Evolutionary conservation across 2,888 invertebrate genomes (phyloP), one percentile per base, ranked within the genome.

Genomic region (Mythimna pallens): DNA sequence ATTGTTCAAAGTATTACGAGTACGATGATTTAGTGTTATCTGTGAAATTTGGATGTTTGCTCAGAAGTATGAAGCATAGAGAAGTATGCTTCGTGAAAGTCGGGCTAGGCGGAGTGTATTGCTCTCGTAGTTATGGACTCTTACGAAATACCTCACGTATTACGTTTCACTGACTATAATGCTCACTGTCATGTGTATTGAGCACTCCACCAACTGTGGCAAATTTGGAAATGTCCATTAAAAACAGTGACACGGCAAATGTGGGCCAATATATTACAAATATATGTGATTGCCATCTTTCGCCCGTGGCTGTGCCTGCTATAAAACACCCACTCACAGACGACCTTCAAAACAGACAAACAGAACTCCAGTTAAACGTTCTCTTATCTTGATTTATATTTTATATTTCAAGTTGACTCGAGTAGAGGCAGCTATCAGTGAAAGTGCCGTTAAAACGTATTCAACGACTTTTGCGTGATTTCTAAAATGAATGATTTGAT

Each of bases 51-150:
- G n/a, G 78, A 77, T 77, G 77, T 84, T 84, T 85, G 63, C 67
- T 72, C 71, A 62, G 36, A 72, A 43, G 59, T 78, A 62, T 78
- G 61, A 82, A 80, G 74, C 69, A 69, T 83, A 71, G 65, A 70
- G 66, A 83, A 86, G 83, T 87, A 85, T 85, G 81, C 81, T 66
- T 57, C 68, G 86, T 87, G 91, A 91, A 91, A 91, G 90, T 83
- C 64, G 22, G 40, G 25, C 82, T 79, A 76, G 71, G 83, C 78
- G 80, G 82, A 82, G 83, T 80, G 78, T 73, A 58, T 82, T 83
- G 76, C 74, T 80, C 79, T 81, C 81, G 76, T 86, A 83, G 85
- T 86, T 86, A 84, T 80, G 84, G 72, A 65, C 81, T 86, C 84
- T 90, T 88, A 88, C 87, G 89, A 89, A 89, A 89, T 88, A 81